These are phyloP conservation scores for Syrmaticus mikado DNA, from an alignment of 2,113 vertebrate species.

Conservation along the genomic window DNA sequence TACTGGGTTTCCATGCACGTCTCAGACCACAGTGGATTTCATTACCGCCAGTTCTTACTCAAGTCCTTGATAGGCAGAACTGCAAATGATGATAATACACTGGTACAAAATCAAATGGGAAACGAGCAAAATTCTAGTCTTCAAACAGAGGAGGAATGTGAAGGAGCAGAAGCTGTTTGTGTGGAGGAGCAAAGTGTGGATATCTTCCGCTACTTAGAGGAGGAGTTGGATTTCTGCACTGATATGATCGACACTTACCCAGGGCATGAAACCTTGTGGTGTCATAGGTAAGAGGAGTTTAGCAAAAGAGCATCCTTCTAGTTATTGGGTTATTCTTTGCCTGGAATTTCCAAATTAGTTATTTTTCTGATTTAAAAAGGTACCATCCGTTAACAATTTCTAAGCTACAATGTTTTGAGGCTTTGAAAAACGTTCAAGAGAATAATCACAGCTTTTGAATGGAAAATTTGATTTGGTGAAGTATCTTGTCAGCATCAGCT, in stretches of 20 bases:
- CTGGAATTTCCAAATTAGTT: neutral
- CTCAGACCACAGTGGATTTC: constrained; percentile 98
- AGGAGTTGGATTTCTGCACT: constrained; percentile 91
- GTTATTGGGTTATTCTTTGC: neutral
- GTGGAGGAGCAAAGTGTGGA: constrained; percentile 59
- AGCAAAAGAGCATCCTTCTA: neutral
- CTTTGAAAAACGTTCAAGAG: neutral
- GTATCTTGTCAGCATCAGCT: neutral
- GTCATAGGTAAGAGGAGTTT: constrained; percentile 89
- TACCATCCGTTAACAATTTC: neutral
- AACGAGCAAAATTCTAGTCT: constrained; percentile 64
- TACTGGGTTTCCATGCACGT: constrained; percentile 95
- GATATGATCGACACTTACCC: constrained; percentile 94
- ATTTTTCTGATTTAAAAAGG: neutral
- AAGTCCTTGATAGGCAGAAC: constrained; percentile 84
- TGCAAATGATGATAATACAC: constrained; percentile 42
- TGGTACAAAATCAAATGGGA: constrained; percentile 44
- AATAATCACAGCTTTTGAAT: neutral
- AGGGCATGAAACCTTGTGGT: constrained; percentile 97
- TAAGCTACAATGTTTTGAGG: neutral
- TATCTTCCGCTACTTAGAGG: constrained; percentile 78
- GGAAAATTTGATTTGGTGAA: neutral
- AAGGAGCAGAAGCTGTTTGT: constrained; percentile 56
- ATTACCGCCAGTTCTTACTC: constrained; percentile 96
- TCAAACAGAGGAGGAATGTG: constrained; percentile 75